Percentiles rank a stretch among this genome's conserved stretches.
These are phyloP conservation scores for Macrobrachium nipponense DNA, from an alignment of 1,140 invertebrate species.

Conservation along the genomic window DNA sequence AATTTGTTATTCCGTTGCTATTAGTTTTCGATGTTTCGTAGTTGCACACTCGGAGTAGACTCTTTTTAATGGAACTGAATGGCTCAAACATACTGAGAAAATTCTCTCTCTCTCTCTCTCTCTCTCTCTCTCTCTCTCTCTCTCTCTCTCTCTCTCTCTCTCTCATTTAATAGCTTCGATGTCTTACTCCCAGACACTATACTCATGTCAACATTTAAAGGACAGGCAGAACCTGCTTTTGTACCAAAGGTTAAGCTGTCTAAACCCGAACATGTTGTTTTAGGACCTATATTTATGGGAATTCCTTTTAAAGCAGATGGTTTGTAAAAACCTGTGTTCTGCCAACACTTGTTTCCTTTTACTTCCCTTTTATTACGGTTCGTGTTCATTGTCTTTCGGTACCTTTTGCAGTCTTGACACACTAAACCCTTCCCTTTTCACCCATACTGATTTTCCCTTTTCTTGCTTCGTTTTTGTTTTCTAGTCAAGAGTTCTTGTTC, in stretches of 20 bases:
- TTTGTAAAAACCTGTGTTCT: no score
- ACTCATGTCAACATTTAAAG: neutral
- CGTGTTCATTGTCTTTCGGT: neutral
- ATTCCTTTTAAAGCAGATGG: no score
- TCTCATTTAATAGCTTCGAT: neutral
- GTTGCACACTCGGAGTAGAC: no score
- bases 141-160: neutral
- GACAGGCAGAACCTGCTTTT: no score
- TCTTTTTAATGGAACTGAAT: no score
- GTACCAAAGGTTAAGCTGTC: no score
- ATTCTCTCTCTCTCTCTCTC: neutral
- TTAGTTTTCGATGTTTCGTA: no score
- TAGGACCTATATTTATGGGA: no score
- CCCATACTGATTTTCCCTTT: neutral
- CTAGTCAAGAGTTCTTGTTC: neutral
- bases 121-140: neutral
- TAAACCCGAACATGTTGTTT: no score
- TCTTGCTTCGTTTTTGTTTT: neutral
- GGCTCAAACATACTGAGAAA: no score
- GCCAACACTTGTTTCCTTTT: neutral
- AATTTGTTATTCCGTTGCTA: no score
- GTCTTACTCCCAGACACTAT: no score
- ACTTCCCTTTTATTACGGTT: slow-evolving; percentile 2
- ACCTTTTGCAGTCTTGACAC: neutral
- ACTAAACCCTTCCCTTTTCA: neutral